Evolutionary conservation across 2,888 invertebrate genomes (phyloP), one percentile per base, ranked within the genome.

Genomic region (Parascotia fuliginaria): DNA sequence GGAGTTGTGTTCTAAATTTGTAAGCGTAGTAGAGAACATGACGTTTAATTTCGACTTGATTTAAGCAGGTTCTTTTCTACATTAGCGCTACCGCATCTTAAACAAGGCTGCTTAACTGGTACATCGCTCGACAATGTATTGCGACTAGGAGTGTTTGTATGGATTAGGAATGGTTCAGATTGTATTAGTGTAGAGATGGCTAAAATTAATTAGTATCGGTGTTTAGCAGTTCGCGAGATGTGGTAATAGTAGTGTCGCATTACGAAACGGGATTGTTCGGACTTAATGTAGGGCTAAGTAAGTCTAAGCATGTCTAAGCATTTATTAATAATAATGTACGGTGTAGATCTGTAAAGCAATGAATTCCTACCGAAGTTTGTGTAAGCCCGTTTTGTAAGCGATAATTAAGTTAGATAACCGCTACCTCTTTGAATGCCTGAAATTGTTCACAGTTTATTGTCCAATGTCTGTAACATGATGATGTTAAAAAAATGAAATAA

Each of bases 401-500:
- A 62, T 59, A 58, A 64, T 56, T 81, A 81, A 79, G 70, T 74
- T 79, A 83, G 75, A 75, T 81, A 88, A 87, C 79, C 79, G 85
- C 90, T 89, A 90, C 90, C 90, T 90, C 90, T 82, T 73, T 78
- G 71, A 83, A 85, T 88, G 89, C 87, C 89, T 89, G 84, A 85
- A 82, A 77, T 80, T 83, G 83, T 85, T 83, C 74, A 83, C 79
- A 80, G 70, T 79, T 70, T 74, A 77, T 75, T 83, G 81, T 84
- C 82, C 79, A 81, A 79, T 81, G 76, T 72, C 75, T 83, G 81
- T 81, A 80, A 81, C 70, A 77, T 77, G 83, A 76, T 81, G 79
- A 80, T 84, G 81, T 81, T 77, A 80, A 76, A 77, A 77, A 81
- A 78, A 72, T 77, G 73, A 83, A 86, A 85, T 85, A 86, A 85